These are phyloP conservation scores for Pygmarrhopalites habei DNA, from an alignment of 1,140 invertebrate genomes.

Conservation along the genomic window DNA sequence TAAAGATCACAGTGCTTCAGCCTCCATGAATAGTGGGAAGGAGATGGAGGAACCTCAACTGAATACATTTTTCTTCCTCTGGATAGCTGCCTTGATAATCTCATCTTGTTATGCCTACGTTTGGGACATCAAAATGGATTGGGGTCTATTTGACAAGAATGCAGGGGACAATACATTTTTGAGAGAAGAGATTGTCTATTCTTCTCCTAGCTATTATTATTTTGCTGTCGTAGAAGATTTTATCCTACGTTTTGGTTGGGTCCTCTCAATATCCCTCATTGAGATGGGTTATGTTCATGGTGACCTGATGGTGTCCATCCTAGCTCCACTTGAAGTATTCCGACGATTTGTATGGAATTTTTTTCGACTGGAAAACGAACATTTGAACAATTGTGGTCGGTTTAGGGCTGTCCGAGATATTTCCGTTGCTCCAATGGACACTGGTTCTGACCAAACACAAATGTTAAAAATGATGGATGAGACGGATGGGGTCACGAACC, in stretches of 20 bases:
- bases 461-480: constrained; percentile 95
- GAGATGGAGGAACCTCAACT: too few relatives aligned
- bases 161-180: constrained; percentile 52
- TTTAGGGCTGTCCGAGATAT: constrained; percentile 98
- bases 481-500: constrained; percentile 73
- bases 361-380: constrained; percentile 98
- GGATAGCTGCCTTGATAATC: constrained; percentile 65
- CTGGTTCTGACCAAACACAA: constrained; percentile 80
- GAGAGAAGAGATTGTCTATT: constrained; percentile 60
- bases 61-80: constrained; percentile 74
- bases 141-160: constrained; percentile 87
- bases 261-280: constrained; percentile 72
- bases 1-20: too few relatives aligned
- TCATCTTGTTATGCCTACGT: constrained; percentile 78
- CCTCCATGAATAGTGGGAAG: too few relatives aligned
- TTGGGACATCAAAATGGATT: constrained; percentile 98
- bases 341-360: constrained; percentile 98
- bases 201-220: constrained; percentile 73
- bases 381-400: constrained; percentile 99
- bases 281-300: constrained; percentile 70
- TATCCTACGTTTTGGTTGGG: constrained; percentile 87
- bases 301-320: constrained; percentile 80
- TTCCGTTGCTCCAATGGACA: constrained; percentile 91
- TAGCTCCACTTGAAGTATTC: constrained; percentile 90
- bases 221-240: constrained; percentile 96